Evolutionary conservation across 1,140 invertebrate species (phyloP).

Genomic region (Lamellibrachia luymesi): DNA sequence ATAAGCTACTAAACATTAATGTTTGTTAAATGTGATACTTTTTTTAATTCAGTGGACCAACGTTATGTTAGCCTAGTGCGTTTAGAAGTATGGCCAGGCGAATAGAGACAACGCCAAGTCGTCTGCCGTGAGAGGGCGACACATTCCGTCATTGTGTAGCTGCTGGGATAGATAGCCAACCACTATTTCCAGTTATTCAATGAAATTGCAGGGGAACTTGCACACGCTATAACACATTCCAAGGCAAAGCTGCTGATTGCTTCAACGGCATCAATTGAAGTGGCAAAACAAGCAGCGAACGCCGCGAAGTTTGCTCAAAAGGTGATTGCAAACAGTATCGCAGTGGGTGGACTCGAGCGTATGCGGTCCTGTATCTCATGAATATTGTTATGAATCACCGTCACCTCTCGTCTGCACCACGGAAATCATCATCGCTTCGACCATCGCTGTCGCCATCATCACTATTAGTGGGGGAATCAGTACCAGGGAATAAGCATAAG

Average conservation of each 20-base stretch:
- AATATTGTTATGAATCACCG: background rate
- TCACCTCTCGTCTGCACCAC: background rate
- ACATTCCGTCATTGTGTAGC: too few species aligned
- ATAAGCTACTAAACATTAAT: too few species aligned
- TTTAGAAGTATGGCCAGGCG: too few species aligned
- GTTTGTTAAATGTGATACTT: too few species aligned
- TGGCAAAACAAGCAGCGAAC: conserved; percentile 16
- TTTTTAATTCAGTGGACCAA: too few species aligned
- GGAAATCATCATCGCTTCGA: too few species aligned
- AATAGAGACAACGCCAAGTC: too few species aligned
- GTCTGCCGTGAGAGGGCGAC: too few species aligned
- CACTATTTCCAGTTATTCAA: background rate
- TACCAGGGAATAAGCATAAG: background rate
- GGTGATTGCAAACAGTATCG: background rate
- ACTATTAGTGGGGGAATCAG: background rate
- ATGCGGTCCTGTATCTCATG: background rate
- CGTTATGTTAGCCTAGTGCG: too few species aligned
- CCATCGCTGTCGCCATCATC: background rate
- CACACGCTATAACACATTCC: conserved; percentile 67
- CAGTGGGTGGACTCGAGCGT: background rate
- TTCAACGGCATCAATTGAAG: conserved; percentile 53
- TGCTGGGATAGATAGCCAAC: too few species aligned
- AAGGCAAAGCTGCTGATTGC: conserved; percentile 70
- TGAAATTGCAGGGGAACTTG: conserved; percentile 69
- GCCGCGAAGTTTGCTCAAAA: background rate